These are phyloP conservation scores for Catagonus wagneri DNA, from an alignment of 2,113 vertebrate genomes.

Conservation along the genomic window DNA sequence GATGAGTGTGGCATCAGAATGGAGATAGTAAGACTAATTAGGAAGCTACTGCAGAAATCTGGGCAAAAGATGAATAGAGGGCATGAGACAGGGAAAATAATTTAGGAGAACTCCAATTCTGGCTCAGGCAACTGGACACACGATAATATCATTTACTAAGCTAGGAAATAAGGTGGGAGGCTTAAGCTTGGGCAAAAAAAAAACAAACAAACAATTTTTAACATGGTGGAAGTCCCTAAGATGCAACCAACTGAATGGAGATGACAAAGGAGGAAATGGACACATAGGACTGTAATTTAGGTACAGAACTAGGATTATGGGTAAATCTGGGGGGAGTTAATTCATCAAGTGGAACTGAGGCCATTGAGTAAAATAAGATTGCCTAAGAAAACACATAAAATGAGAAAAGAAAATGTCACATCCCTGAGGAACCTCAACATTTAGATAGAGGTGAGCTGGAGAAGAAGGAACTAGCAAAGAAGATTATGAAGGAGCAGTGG, in stretches of 20 bases:
- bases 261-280: not conserved
- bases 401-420: constrained; percentile 21
- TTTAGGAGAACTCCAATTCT: not conserved
- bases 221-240: not conserved
- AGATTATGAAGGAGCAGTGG: not conserved
- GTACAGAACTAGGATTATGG: not conserved
- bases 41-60: not conserved
- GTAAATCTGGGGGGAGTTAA: not conserved
- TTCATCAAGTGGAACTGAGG: not conserved
- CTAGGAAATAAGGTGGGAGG: not conserved
- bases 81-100: not conserved
- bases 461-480: constrained; percentile 12
- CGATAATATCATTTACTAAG: not conserved
- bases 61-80: not conserved
- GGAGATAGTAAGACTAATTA: not conserved
- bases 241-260: not conserved
- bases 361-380: not conserved
- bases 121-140: not conserved
- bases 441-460: not conserved
- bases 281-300: not conserved
- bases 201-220: not conserved
- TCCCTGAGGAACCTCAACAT: not conserved
- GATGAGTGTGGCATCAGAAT: not conserved
- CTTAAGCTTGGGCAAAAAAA: not conserved
- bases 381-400: not conserved